phyloP scores from a whole-genome alignment of 2,113 vertebrate species.

The Stigmatopora argus region DNA sequence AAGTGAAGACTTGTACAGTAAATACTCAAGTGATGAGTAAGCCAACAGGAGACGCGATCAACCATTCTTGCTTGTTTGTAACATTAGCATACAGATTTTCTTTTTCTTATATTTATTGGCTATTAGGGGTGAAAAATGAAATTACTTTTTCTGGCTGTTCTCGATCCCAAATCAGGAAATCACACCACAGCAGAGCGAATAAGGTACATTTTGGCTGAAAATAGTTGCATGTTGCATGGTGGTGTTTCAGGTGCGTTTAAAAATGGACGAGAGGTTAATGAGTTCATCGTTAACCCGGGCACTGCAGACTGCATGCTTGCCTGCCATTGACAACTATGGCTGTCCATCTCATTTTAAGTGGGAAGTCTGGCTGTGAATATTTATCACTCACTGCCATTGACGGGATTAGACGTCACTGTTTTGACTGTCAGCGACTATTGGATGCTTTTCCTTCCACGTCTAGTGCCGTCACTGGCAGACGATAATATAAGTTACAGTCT shows the following conservation, averaged over 20 bases:
- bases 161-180: constrained; percentile 83
- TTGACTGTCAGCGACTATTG: no score
- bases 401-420: no score
- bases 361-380: no score
- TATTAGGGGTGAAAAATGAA: constrained; percentile 66
- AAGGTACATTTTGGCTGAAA: constrained; percentile 64
- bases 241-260: neutral
- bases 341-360: no score
- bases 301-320: no score
- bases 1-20: neutral
- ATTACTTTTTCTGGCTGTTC: constrained; percentile 80
- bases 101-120: neutral
- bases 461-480: no score
- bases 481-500: neutral
- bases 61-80: neutral
- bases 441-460: no score
- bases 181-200: constrained; percentile 84
- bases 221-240: neutral
- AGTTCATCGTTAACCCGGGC: neutral
- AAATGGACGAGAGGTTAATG: neutral
- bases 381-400: no score
- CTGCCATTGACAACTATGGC: neutral
- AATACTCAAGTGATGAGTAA: neutral
- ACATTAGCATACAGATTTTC: neutral
- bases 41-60: constrained; percentile 46